Evolutionary conservation across 2,113 vertebrate species (phyloP), one percentile per base, ranked within the genome.

Genomic region (Heterotis niloticus): DNA sequence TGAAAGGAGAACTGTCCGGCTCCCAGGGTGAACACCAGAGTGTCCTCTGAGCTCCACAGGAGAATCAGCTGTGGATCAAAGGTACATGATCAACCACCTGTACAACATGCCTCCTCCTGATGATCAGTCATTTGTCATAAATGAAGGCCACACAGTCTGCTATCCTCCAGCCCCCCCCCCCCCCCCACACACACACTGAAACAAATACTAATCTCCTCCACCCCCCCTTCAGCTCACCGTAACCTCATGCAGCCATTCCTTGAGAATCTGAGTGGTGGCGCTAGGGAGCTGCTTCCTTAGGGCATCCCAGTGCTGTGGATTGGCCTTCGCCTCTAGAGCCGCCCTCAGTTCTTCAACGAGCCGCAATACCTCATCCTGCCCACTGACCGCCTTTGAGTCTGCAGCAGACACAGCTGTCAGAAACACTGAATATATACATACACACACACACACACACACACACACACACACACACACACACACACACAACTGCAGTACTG

Each of bases 281-380:
- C 89, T 84, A 0, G 95, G 94, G 59, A 99, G 87, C 86, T 96
- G 95, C 54, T 86, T 93, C 64, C 96, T 71, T n/a, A 99, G 87
- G 0, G 87, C 83, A 28, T 92, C 90, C 62, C 88, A 91, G 69
- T 93, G 93, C 74, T 94, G 89, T 78, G 90, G 90, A 79, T 89
- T 90, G 65, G 89, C 88, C 64, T 95, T 87, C 84, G 95, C 92
- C 88, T 98, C 95, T 90, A 99, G 69, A 5, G 95, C 94, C 66
- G 94, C 86, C 82, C 90, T 94, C 81, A 99, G 92, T 81, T 98
- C 96, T 83, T 97, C 96, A 0, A 96, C 86, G 4, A 99, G 88
- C 86, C 94, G 95, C n/a, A 98, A 80, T n/a, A 98, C 93, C 71
- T 94, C 93, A 18, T 90, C 76, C 62, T 92, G 93, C 79, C 91